Evolutionary conservation across 1,140 invertebrate species (phyloP).

Genomic region (Drosophila mauritiana): DNA sequence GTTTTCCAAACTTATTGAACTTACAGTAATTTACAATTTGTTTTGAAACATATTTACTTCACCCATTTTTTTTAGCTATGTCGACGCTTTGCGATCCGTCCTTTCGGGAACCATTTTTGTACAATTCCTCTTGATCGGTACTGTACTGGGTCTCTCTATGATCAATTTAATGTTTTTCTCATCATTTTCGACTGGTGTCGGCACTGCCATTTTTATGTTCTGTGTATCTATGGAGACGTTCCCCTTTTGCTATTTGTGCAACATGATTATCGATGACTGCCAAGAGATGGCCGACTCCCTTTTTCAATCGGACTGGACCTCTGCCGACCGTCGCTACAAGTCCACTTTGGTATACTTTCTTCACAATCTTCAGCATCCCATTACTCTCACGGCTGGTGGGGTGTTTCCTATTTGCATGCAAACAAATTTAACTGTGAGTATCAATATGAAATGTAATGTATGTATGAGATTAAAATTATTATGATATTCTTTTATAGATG

Average conservation of each 20-base stretch:
- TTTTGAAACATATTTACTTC: no score
- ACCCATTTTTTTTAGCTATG: constrained; percentile 24
- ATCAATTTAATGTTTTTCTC: constrained; percentile 48
- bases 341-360: constrained; percentile 45
- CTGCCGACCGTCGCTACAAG: constrained; percentile 37
- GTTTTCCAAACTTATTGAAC: no score
- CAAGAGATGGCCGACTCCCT: constrained; percentile 41
- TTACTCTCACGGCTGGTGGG: constrained; percentile 48
- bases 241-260: constrained; percentile 65
- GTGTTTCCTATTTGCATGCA: constrained; percentile 51
- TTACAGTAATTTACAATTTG: not conserved
- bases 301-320: constrained; percentile 62
- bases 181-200: constrained; percentile 23
- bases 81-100: constrained; percentile 36
- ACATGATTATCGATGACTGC: constrained; percentile 44
- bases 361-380: constrained; percentile 61
- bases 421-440: constrained; percentile 58
- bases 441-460: no score
- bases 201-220: constrained; percentile 26
- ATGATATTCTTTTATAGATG: not conserved
- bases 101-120: constrained; percentile 42
- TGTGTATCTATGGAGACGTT: constrained; percentile 48
- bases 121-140: constrained; percentile 38
- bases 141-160: constrained; percentile 29
- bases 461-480: no score